phyloP scores from a whole-genome alignment of 2,888 invertebrate species.

The Drosophila paucipuncta region DNA sequence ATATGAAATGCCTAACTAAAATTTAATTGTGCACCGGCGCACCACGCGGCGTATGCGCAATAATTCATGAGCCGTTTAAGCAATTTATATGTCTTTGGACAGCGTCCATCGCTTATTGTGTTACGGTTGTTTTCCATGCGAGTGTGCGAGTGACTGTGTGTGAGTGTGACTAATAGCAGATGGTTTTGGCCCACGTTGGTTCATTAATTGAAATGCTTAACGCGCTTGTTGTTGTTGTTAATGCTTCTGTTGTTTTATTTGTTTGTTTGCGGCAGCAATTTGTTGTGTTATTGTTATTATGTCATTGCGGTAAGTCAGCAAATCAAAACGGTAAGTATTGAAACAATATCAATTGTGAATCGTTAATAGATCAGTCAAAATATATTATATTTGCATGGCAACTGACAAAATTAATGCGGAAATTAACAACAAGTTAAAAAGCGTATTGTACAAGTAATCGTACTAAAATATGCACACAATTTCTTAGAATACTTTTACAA shows the following conservation, averaged over 20 bases:
- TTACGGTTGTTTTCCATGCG: constrained; percentile 40
- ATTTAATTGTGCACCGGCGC: constrained; percentile 61
- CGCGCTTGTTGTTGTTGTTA: constrained; percentile 41
- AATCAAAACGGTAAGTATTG: constrained; percentile 46
- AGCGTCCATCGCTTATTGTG: constrained; percentile 36
- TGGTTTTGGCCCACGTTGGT: constrained; percentile 66
- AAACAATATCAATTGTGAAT: constrained; percentile 39
- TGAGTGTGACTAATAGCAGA: constrained; percentile 69
- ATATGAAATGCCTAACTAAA: constrained; percentile 63
- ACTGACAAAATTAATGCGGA: constrained; percentile 14
- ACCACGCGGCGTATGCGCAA: constrained; percentile 75
- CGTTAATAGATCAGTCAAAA: constrained; percentile 29
- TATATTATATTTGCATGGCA: background rate
- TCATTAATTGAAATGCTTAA: constrained; percentile 70
- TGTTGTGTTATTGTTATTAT: constrained; percentile 62
- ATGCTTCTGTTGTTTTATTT: background rate
- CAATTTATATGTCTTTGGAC: constrained; percentile 65
- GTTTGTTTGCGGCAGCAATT: constrained; percentile 46
- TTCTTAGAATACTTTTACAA: background rate
- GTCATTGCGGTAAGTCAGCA: constrained; percentile 67
- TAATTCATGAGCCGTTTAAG: constrained; percentile 77
- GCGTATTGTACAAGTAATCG: background rate
- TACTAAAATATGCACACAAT: background rate
- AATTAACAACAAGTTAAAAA: constrained; percentile 5
- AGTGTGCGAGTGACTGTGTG: background rate